Base-by-base conservation (phyloP, 2,797 vertebrate species). In the Apodemus agrarius region DNA sequence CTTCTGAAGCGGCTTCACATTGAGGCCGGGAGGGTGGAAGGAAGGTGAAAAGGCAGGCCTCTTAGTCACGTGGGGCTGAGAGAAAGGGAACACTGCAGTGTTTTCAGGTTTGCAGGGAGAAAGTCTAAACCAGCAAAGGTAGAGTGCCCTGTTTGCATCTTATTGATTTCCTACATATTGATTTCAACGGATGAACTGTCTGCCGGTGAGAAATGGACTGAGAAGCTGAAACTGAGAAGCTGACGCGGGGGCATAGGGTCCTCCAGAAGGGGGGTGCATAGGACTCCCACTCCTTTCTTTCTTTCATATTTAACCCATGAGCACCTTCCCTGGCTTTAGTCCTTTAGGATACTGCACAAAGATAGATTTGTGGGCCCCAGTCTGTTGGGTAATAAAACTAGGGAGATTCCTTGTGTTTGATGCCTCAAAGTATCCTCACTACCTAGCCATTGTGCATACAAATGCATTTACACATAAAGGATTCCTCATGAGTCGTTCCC, bases 131-230 rank as follows among this genome's bases (percentile, higher is more conserved):
- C 93, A 96, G 92, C 84, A 81, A 97, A 97, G 95, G 92, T 97
- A 91, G 98, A 98, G 97, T 96, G 93, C 97, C 94, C 29, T 10
- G 89, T 98, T 98, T 98, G 97, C 98, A 98, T 98, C 98, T 98
- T 97, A 98, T 98, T 97, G 98, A 98, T 96, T 98, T 97, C 90
- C 94, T 98, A 96, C 89, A 94, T 98, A 98, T 98, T 98, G 98
- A 98, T 98, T 98, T 97, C 90, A 93, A 96, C 22, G 92, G 97
- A 97, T 97, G 97, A 98, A 97, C 97, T 98, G 96, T 98, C 98
- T 98, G 94, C 24, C 31, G 92, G 94, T 95, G 87, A 98, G 95
- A 91, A 98, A 74, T 90, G 97, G 97, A 97, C 92, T 94, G 97
- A 76, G 95, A 95, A 96, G 95, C 3, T 0, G 83, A 88, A 98